phyloP scores from a whole-genome alignment of 2,888 invertebrate genomes.

The Lottia gigantea region DNA sequence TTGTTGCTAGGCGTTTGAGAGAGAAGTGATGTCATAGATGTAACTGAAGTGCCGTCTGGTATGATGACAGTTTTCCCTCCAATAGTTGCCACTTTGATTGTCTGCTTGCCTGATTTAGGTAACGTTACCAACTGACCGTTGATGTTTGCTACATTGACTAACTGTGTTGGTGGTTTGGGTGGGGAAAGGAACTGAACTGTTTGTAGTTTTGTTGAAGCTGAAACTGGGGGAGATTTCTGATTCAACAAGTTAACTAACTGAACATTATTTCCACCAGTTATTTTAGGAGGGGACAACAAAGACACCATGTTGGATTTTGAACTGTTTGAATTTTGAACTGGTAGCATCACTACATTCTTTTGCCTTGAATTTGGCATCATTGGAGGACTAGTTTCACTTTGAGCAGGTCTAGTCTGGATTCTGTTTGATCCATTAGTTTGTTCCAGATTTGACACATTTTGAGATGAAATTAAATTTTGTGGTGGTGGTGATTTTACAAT shows the following conservation, averaged over 20 bases:
- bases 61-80: background rate
- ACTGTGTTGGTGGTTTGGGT: background rate
- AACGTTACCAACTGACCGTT: background rate
- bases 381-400: background rate
- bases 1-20: background rate
- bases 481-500: background rate
- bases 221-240: background rate
- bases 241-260: background rate
- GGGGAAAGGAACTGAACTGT: background rate
- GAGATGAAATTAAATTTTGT: background rate
- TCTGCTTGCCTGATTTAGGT: constrained; percentile 9
- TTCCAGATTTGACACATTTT: background rate
- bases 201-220: too few species aligned
- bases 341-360: background rate
- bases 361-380: background rate
- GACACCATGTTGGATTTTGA: background rate
- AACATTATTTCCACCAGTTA: background rate
- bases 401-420: background rate
- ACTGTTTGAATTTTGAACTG: background rate
- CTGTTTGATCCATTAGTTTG: background rate
- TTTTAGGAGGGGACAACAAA: background rate
- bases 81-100: background rate
- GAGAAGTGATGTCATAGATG: too few species aligned
- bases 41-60: background rate
- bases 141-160: background rate